Evolutionary conservation across 1,140 invertebrate species (phyloP).

Genomic region (Linepithema humile): DNA sequence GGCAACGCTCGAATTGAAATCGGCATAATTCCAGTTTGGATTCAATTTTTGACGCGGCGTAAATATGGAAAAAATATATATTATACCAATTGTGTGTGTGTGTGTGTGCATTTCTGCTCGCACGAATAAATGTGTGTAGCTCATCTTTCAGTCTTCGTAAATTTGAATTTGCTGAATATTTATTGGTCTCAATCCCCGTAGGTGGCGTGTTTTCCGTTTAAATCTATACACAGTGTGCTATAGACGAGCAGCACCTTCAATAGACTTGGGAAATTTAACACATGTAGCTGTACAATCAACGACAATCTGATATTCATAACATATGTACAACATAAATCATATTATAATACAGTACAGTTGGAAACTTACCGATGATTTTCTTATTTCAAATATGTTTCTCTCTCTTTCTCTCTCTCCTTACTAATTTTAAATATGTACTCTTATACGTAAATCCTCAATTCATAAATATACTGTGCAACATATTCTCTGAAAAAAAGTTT

Average conservation of each 20-base stretch:
- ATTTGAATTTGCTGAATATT: constrained; percentile 49
- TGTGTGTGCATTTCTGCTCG: not conserved
- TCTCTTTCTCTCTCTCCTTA: not conserved
- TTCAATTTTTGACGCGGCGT: not conserved
- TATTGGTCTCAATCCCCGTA: not conserved
- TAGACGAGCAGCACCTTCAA: not conserved
- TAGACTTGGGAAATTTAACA: not conserved
- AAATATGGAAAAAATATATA: not conserved
- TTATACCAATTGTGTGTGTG: not conserved
- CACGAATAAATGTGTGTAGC: constrained; percentile 1
- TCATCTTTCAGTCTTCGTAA: not conserved
- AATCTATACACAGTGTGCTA: not conserved
- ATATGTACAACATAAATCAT: not conserved
- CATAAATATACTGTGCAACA: too few relatives aligned
- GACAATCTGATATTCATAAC: not conserved
- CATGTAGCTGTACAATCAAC: not conserved
- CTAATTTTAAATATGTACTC: not conserved
- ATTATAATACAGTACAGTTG: not conserved
- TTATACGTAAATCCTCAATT: not conserved
- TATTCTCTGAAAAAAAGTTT: too few relatives aligned
- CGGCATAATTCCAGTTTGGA: constrained; percentile 4
- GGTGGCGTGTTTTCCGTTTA: not conserved
- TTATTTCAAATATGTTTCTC: not conserved
- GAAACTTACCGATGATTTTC: not conserved
- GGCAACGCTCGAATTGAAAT: not conserved